Base-by-base conservation (phyloP, 2,797 vertebrate genomes). In the Bovichtus variegatus region DNA sequence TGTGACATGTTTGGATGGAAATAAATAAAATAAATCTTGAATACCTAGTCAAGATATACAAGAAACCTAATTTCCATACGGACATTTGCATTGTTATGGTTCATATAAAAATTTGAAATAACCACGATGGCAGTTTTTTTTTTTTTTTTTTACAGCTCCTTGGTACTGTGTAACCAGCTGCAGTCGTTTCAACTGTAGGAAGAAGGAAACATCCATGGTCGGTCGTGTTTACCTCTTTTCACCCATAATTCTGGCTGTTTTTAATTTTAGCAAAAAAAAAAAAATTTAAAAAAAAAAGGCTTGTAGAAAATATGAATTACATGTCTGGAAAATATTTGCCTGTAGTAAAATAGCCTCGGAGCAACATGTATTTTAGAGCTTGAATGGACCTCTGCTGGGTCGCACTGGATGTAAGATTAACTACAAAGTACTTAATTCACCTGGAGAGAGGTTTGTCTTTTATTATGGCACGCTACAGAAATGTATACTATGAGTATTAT, bases 371-470 rank as follows among this genome's bases (percentile, higher is more conserved):
- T 76, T 41, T 53, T 15, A 46, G 36, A 84, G 51, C 49, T 43
- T 67, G 53, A 65, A 36, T 46, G 54, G 64, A 82, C 60, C 62
- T 82, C 19, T 36, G 7, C 60, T 44, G 44, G 59, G 41, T 78
- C 58, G 40, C 9, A 54, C 50, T 49, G 38, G 38, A 62, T 60
- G 44, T n/a, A 54, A 18, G 58, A 49, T 60, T 68, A 57, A 76
- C 67, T 72, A 23, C 51, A 65, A 58, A 83, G 58, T 29, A 79
- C 57, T 86, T 69, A 29, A 78, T 79, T 93, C 89, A 87, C 90
- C 90, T 80, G 72, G 66, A 87, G 57, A 77, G 73, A 90, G 88
- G 90, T 80, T 91, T 90, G 91, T 93, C 88, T 85, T 75, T 72
- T 80, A 83, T 74, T 80, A 75, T 76, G 84, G 72, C 72, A 83